Conservation (phyloP, 2,113 vertebrate genomes). For the Siniperca knerii region DNA sequence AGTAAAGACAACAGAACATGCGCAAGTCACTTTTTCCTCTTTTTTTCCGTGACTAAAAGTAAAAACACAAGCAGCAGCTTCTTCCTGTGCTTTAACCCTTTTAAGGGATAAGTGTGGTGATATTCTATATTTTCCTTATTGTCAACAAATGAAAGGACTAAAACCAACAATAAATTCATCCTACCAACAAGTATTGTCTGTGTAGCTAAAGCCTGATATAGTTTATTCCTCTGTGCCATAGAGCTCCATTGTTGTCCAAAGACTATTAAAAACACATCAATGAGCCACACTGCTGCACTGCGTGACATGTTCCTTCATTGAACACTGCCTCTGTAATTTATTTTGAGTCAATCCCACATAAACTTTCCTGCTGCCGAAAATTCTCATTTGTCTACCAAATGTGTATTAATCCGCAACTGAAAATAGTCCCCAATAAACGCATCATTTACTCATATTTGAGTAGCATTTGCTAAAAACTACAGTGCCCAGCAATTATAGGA, state of each 20-base stretch:
- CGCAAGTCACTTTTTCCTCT: not conserved
- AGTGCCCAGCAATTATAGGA: not conserved
- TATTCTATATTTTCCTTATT: not conserved
- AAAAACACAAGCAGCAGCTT: slow-evolving; percentile 4
- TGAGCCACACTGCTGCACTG: not conserved
- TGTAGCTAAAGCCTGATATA: not conserved
- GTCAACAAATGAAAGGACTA: not conserved
- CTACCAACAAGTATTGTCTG: not conserved
- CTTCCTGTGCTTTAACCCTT: not conserved
- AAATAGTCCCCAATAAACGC: not conserved
- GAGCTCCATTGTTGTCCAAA: not conserved
- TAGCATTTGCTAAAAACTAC: not conserved
- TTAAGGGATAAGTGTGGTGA: not conserved
- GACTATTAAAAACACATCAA: not conserved
- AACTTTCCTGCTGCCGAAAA: not conserved
- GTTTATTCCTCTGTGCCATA: not conserved
- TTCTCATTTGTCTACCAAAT: not conserved
- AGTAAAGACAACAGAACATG: not conserved
- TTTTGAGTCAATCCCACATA: not conserved
- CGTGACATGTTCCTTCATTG: not conserved
- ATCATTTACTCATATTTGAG: not conserved
- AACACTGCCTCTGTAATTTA: not conserved
- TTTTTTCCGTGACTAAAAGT: slow-evolving; percentile 10
- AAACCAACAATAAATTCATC: not conserved
- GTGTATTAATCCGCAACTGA: not conserved